phyloP scores from a whole-genome alignment of 2,797 vertebrate genomes.

The Trematomus bernacchii region DNA sequence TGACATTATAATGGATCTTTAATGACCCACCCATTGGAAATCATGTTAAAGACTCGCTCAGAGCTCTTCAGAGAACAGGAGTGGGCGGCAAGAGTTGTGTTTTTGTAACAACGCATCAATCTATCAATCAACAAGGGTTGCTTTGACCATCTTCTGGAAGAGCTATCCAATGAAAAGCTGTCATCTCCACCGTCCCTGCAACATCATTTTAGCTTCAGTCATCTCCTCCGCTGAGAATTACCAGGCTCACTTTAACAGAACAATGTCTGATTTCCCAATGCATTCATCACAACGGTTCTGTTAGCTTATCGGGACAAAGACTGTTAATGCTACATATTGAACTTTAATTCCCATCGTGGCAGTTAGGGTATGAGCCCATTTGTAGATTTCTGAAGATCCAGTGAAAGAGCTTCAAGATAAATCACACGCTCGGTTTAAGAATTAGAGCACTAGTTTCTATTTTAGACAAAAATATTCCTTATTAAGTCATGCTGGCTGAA shows the following conservation, averaged over 20 bases:
- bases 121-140: slow-evolving; percentile 14
- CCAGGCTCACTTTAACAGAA: not conserved
- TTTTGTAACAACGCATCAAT: slow-evolving; percentile 39
- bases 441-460: slow-evolving; percentile 24
- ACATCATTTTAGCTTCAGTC: slow-evolving; percentile 1
- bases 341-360: slow-evolving; percentile 15
- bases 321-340: slow-evolving; percentile 6
- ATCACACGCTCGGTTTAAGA: slow-evolving; percentile 2
- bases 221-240: slow-evolving; percentile 34
- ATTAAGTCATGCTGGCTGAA: slow-evolving; percentile 42
- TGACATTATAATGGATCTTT: slow-evolving; percentile 63
- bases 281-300: slow-evolving; percentile 11
- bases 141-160: not conserved
- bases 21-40: slow-evolving; percentile 53
- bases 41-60: slow-evolving; percentile 35
- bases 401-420: slow-evolving; percentile 12
- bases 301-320: slow-evolving; percentile 14
- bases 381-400: slow-evolving; percentile 13
- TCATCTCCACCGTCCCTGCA: not conserved
- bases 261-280: slow-evolving; percentile 37
- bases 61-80: slow-evolving; percentile 40
- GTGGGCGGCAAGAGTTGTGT: slow-evolving; percentile 27
- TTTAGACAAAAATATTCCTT: slow-evolving; percentile 29
- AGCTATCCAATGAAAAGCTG: slow-evolving; percentile 18
- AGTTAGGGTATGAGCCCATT: not conserved